Evolutionary conservation across 2,113 vertebrate genomes (phyloP), one percentile per base, ranked within the genome.

Genomic region (Myocastor coypus): DNA sequence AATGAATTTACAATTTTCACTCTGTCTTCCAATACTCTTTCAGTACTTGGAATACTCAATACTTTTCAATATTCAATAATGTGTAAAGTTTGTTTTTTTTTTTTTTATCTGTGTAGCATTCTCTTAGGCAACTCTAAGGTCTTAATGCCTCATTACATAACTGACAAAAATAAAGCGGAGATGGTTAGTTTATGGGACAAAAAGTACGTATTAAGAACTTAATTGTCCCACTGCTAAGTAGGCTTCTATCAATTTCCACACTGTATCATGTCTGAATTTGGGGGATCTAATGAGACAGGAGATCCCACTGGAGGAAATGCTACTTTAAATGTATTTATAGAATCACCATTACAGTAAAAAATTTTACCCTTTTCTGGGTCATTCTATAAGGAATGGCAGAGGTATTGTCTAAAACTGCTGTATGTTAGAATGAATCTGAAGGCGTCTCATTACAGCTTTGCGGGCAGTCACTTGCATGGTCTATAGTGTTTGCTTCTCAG

Each of bases 241-340:
- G 52, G 22, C 64, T 75, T 19, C 37, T 20, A 30, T 92, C 71
- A n/a, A 17, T 69, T 46, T 87, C n/a, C n/a, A 42, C 52, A 55
- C 42, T 77, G 69, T 63, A 69, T 83, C 32, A 14, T 26, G 42
- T 20, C n/a, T 93, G n/a, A 78, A 14, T 52, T 85, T 32, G 34
- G 63, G 26, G 57, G 63, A 71, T 59, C 87, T 52, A 42, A 46
- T 77, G n/a, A 95, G 73, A 68, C 5, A 88, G 22, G 88, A 66
- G 46, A 80, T 68, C 92, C 26, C 89, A 63, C 16, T 59, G 50
- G 32, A 88, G n/a, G 46, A 86, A 87, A 94, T 86, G 37, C n/a
- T 69, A 59, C 28, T 42, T 69, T 52, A 42, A 28, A 37, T 30
- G 5, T 55, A 55, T 69, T 89, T 91, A 75, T 61, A 78, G 73